Evolutionary conservation across 2,888 invertebrate genomes (phyloP).

Genomic region (Drosophila neoperkinsi): DNA sequence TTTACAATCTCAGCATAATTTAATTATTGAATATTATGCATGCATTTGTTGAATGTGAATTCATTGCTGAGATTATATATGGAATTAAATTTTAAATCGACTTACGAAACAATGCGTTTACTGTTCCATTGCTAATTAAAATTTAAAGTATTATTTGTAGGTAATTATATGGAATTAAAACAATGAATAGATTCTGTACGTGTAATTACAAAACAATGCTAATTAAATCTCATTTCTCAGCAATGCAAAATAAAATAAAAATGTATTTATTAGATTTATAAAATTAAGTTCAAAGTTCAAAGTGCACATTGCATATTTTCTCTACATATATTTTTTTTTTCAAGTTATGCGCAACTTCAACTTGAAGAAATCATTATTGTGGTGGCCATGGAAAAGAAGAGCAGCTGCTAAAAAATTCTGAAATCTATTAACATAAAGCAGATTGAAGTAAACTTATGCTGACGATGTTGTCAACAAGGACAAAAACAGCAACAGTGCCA

Average conservation of each 20-base stretch:
- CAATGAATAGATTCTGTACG: background rate
- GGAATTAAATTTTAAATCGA: background rate
- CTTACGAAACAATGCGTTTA: background rate
- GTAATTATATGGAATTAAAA: background rate
- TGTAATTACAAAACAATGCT: background rate
- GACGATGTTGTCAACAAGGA: slow-evolving; percentile 63
- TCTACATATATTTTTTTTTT: background rate
- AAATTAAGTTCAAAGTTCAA: background rate
- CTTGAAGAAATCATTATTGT: slow-evolving; percentile 10
- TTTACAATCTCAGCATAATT: background rate
- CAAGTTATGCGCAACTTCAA: slow-evolving; percentile 14
- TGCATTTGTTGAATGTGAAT: background rate
- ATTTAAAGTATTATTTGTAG: background rate
- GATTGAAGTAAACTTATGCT: slow-evolving; percentile 73
- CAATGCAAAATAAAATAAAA: background rate
- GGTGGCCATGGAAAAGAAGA: slow-evolving; percentile 11
- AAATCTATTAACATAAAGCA: slow-evolving; percentile 76
- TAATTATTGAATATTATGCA: background rate
- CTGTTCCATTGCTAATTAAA: background rate
- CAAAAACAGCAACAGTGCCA: slow-evolving; percentile 29
- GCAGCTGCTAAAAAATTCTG: slow-evolving; percentile 57
- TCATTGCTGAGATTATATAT: background rate
- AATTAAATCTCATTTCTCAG: background rate
- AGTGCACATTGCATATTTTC: background rate
- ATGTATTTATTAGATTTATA: background rate